Evolutionary conservation across 2,797 vertebrate species (phyloP).

Genomic region (Galagoides demidoff): DNA sequence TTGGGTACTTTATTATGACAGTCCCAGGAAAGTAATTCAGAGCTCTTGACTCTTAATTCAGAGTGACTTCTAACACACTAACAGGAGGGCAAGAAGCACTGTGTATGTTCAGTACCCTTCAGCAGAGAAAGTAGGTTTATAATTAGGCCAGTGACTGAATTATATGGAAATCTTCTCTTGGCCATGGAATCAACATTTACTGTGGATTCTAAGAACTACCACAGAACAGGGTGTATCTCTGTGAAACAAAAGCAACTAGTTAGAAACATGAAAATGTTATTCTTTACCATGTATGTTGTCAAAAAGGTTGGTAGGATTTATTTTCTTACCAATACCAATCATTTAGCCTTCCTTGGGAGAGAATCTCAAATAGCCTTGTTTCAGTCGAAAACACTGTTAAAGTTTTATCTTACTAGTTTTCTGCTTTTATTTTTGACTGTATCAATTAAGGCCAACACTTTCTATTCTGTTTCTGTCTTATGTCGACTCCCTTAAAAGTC

Average conservation of each 20-base stretch:
- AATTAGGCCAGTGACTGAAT: slow-evolving; percentile 7
- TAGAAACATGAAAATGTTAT: background rate
- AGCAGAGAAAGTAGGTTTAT: background rate
- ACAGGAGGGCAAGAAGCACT: background rate
- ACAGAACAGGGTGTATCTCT: background rate
- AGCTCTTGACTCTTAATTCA: background rate
- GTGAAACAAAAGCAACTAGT: background rate
- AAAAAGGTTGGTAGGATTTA: background rate
- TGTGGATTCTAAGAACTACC: background rate
- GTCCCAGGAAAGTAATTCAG: background rate
- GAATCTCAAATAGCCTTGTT: background rate
- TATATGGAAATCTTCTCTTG: background rate
- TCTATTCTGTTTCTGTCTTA: background rate
- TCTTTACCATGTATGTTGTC: background rate
- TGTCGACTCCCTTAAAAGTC: background rate
- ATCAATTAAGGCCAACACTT: background rate
- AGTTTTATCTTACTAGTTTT: background rate
- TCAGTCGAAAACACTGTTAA: background rate
- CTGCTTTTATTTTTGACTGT: background rate
- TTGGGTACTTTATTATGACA: background rate
- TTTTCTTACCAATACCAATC: background rate
- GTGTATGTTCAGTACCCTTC: background rate
- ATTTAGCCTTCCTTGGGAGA: background rate
- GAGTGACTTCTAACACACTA: background rate
- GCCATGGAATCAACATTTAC: background rate